Conservation (phyloP, 1,140 invertebrate genomes). For the Rhynchophorus ferrugineus region DNA sequence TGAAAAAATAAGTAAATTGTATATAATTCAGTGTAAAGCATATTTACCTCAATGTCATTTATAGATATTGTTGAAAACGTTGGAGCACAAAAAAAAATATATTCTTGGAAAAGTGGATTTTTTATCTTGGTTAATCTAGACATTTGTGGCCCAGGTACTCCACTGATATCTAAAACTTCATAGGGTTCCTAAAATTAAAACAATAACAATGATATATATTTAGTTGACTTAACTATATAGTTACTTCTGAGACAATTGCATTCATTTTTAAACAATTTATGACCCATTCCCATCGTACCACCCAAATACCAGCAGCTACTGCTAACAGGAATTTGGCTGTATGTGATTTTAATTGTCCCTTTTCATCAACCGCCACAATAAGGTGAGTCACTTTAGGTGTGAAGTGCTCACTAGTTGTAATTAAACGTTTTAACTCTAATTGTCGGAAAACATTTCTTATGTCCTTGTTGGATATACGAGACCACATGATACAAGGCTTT, state of each 20-base stretch:
- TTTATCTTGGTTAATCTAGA: conserved; percentile 25
- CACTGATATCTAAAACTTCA: conserved; percentile 34
- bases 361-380: conserved; percentile 31
- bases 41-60: conserved; percentile 32
- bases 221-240: neutral
- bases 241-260: conserved; percentile 34
- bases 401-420: conserved; percentile 28
- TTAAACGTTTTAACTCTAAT: conserved; percentile 33
- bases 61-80: conserved; percentile 27
- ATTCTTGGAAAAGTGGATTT: conserved; percentile 33
- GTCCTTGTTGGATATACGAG: conserved; percentile 27
- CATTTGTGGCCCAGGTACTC: conserved; percentile 30
- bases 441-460: conserved; percentile 27
- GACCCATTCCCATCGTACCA: conserved; percentile 35
- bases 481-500: conserved; percentile 32
- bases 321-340: conserved; percentile 39
- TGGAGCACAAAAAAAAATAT: conserved; percentile 29
- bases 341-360: conserved; percentile 32
- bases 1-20: conserved; percentile 6
- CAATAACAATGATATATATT: neutral
- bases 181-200: conserved; percentile 30
- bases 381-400: conserved; percentile 33
- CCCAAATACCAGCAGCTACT: conserved; percentile 37
- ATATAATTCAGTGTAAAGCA: neutral
- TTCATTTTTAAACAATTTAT: conserved; percentile 33